phyloP scores from a whole-genome alignment of 2,113 vertebrate species.

The Cathartes aura region DNA sequence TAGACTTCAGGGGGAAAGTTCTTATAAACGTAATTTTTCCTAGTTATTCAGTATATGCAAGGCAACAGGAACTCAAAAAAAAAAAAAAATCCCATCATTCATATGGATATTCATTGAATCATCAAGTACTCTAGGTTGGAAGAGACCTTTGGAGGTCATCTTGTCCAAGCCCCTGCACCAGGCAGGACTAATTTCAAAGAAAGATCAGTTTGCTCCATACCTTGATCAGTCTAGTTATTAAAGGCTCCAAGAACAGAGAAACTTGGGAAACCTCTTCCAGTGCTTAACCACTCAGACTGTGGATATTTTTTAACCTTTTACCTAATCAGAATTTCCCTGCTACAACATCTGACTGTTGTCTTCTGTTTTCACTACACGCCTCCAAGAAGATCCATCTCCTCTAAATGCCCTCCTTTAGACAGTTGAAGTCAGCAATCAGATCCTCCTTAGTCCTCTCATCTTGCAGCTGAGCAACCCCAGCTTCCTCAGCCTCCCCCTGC shows the following conservation, averaged over 20 bases:
- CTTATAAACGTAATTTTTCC: background rate
- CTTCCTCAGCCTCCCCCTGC: background rate
- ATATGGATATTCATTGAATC: background rate
- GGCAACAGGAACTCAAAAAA: background rate
- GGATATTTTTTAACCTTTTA: background rate
- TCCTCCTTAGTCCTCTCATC: background rate
- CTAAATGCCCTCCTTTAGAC: background rate
- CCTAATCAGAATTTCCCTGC: background rate
- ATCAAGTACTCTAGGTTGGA: background rate
- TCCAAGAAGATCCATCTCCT: background rate
- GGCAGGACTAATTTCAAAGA: background rate
- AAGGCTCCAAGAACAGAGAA: background rate
- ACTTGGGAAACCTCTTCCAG: background rate
- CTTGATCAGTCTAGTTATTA: background rate
- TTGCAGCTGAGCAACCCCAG: background rate
- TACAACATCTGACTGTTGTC: background rate
- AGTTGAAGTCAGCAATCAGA: background rate
- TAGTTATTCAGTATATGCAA: background rate
- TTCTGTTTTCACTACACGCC: background rate
- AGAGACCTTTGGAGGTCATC: background rate
- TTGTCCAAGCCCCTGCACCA: background rate
- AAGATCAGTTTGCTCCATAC: background rate
- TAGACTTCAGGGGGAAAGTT: background rate
- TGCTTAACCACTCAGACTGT: background rate
- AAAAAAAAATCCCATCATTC: background rate